A percentile compares a stretch with the other conserved stretches of the same genome.
Evolutionary conservation across 2,888 invertebrate genomes (phyloP).

Genomic region (Chymomyza caudatula): DNA sequence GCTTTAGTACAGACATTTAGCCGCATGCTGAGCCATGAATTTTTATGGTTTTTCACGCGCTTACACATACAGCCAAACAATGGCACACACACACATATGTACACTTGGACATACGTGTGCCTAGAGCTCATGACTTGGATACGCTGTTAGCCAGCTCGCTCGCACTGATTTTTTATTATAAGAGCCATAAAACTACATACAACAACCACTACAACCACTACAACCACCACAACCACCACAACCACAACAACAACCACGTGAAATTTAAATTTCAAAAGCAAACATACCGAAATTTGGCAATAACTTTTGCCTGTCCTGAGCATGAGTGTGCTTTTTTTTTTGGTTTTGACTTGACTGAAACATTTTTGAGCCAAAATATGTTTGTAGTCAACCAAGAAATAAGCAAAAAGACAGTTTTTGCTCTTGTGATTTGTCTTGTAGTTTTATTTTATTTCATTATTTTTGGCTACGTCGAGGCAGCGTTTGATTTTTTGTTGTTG

Average conservation of each 20-base stretch:
- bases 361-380: conserved; percentile 31
- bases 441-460: conserved; percentile 1
- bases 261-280: conserved; percentile 73
- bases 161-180: conserved; percentile 54
- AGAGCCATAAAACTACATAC: conserved; percentile 55
- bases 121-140: not conserved
- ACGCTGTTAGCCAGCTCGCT: conserved; percentile 8
- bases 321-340: conserved; percentile 23
- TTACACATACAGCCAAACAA: conserved; percentile 39
- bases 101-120: conserved; percentile 1
- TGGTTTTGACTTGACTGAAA: conserved; percentile 29
- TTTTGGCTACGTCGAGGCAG: not conserved
- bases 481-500: not conserved
- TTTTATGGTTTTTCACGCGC: conserved; percentile 58
- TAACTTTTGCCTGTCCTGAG: conserved; percentile 49
- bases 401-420: conserved; percentile 4
- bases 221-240: conserved; percentile 20
- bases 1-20: conserved; percentile 6
- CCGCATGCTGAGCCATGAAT: conserved; percentile 42
- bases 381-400: not conserved
- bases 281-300: conserved; percentile 70
- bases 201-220: conserved; percentile 25
- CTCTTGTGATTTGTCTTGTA: conserved; percentile 17
- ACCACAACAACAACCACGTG: conserved; percentile 39
- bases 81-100: conserved; percentile 9